Conservation (phyloP, 2,797 vertebrate species). For the Melanotaenia nigrans region DNA sequence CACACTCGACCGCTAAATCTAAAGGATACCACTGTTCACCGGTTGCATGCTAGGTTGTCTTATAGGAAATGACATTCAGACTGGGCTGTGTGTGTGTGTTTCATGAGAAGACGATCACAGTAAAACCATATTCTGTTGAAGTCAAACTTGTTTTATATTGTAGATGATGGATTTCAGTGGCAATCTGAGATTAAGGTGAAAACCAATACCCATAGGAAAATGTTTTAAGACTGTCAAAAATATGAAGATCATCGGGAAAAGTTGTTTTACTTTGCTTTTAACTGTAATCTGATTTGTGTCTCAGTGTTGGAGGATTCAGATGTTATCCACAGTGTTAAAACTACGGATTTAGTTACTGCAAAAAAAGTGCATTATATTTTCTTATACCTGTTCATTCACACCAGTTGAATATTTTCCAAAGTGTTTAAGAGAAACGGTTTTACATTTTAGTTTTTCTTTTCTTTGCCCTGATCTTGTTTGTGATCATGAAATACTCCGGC, state of each 20-base stretch:
- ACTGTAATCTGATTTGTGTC: slow-evolving; percentile 20
- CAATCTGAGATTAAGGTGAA: slow-evolving; percentile 8
- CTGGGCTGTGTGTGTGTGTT: slow-evolving; percentile 44
- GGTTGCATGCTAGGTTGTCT: slow-evolving; percentile 52
- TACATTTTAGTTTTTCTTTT: slow-evolving; percentile 17
- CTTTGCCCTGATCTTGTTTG: slow-evolving; percentile 35
- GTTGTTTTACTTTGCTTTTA: slow-evolving; percentile 8
- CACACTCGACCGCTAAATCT: slow-evolving; percentile 42
- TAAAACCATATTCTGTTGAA: slow-evolving; percentile 36
- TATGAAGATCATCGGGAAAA: slow-evolving; percentile 9
- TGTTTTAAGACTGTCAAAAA: slow-evolving; percentile 12
- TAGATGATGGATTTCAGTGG: slow-evolving; percentile 46
- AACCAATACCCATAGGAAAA: background rate
- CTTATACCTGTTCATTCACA: slow-evolving; percentile 33
- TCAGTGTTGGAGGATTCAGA: slow-evolving; percentile 43
- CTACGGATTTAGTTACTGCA: slow-evolving; percentile 42
- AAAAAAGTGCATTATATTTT: slow-evolving; percentile 55
- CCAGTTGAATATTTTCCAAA: slow-evolving; percentile 66
- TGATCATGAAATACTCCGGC: slow-evolving; percentile 64
- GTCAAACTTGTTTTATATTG: slow-evolving; percentile 38
- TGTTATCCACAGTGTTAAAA: slow-evolving; percentile 58
- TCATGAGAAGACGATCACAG: slow-evolving; percentile 72
- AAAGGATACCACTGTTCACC: slow-evolving; percentile 66
- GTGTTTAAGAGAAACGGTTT: slow-evolving; percentile 15
- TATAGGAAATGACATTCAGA: slow-evolving; percentile 57